A percentile compares a stretch with the other conserved stretches of the same genome.
phyloP scores from a whole-genome alignment of 1,140 invertebrate genomes.

The Camponotus pennsylvanicus region DNA sequence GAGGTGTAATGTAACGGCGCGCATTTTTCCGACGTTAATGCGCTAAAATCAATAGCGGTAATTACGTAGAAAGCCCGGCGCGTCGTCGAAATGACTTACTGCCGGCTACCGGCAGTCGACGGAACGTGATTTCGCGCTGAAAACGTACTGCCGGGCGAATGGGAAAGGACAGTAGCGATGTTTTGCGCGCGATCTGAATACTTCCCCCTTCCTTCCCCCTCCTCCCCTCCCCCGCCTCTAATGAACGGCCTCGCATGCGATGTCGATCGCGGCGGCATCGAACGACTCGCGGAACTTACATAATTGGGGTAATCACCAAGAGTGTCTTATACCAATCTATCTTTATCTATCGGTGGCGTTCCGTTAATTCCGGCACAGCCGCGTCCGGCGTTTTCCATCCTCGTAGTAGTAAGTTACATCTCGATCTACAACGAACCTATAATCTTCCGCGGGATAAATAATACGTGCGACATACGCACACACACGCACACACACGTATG shows the following conservation, averaged over 20 bases:
- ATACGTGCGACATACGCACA: not conserved
- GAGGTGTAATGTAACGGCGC: constrained; percentile 49
- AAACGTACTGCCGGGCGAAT: constrained; percentile 33
- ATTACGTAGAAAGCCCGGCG: constrained; percentile 72
- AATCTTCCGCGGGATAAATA: constrained; percentile 26
- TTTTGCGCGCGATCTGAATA: constrained; percentile 47
- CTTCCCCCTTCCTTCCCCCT: not conserved
- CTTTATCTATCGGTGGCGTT: constrained; percentile 34
- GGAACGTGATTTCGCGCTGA: constrained; percentile 59
- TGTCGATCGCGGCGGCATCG: constrained; percentile 1
- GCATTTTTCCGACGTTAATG: constrained; percentile 66
- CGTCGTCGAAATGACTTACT: constrained; percentile 67
- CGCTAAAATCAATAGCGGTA: constrained; percentile 73
- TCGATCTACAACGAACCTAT: constrained; percentile 7
- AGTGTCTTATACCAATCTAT: constrained; percentile 63
- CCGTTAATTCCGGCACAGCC: constrained; percentile 50
- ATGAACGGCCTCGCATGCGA: constrained; percentile 60
- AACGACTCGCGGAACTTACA: constrained; percentile 66
- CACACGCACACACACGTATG: too few species aligned
- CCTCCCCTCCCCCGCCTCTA: not conserved
- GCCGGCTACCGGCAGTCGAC: constrained; percentile 25
- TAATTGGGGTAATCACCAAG: constrained; percentile 67
- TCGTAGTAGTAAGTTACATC: not conserved
- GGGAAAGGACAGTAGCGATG: not conserved
- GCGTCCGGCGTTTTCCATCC: constrained; percentile 59